Evolutionary conservation across 2,797 vertebrate species (phyloP).

Genomic region (Tinamus major): DNA sequence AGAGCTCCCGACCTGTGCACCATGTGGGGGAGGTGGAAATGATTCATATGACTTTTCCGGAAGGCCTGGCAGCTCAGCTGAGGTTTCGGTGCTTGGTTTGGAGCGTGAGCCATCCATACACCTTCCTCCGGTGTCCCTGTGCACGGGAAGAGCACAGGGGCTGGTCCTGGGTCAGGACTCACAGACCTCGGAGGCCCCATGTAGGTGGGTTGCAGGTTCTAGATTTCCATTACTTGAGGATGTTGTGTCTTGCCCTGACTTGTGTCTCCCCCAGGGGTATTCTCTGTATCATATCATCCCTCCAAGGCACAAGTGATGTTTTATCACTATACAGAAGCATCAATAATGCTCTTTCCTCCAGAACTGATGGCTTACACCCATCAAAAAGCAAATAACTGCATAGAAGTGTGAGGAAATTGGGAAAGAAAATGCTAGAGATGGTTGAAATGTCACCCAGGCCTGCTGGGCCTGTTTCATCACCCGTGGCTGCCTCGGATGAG

Average conservation of each 20-base stretch:
- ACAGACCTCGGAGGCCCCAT: no score
- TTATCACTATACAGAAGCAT: not conserved
- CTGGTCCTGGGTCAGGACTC: not conserved
- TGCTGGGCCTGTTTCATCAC: conserved; percentile 31
- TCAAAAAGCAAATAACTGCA: not conserved
- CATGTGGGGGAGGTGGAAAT: not conserved
- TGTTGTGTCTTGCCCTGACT: not conserved
- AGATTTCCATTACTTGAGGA: not conserved
- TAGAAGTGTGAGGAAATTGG: not conserved
- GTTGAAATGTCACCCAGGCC: not conserved
- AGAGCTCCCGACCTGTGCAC: conserved; percentile 31
- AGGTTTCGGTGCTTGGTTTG: not conserved
- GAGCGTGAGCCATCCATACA: conserved; percentile 12
- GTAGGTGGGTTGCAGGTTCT: no score
- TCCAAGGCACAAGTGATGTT: not conserved
- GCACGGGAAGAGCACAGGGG: no score
- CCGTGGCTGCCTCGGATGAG: conserved; percentile 9
- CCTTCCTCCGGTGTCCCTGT: not conserved
- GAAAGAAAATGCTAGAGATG: conserved; percentile 2
- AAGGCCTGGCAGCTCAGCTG: not conserved
- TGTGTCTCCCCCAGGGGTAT: not conserved
- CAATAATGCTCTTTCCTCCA: not conserved
- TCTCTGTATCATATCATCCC: not conserved
- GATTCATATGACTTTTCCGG: conserved; percentile 18
- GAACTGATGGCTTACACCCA: conserved; percentile 14